Evolutionary conservation across 2,113 vertebrate species (phyloP).

Genomic region (Camelus bactrianus): DNA sequence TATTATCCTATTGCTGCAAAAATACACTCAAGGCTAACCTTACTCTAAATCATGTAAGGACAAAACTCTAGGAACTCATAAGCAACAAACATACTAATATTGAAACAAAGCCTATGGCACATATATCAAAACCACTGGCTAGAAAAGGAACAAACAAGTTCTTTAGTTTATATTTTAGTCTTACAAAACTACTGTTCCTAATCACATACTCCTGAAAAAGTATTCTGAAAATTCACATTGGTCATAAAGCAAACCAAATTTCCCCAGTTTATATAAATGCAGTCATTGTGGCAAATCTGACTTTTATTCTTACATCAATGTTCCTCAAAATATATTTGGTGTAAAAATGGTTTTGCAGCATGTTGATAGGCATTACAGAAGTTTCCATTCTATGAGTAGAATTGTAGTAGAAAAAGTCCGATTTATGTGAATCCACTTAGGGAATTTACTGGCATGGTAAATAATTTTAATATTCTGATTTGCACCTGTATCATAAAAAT

Average conservation of each 20-base stretch:
- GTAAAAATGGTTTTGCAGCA: neutral
- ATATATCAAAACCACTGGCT: neutral
- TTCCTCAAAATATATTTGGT: neutral
- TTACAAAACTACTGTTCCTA: neutral
- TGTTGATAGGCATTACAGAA: neutral
- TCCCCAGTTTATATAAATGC: neutral
- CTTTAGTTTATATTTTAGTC: neutral
- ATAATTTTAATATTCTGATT: slow-evolving; percentile 37
- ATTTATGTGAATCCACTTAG: neutral
- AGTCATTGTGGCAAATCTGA: neutral
- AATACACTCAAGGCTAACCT: slow-evolving; percentile 20
- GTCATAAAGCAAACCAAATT: neutral
- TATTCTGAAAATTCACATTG: neutral
- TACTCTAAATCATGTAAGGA: neutral
- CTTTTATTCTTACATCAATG: neutral
- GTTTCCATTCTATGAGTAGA: neutral
- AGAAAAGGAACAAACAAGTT: neutral
- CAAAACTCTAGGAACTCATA: neutral
- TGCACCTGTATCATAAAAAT: neutral
- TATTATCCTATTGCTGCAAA: slow-evolving; percentile 30
- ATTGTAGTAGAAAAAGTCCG: neutral
- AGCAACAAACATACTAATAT: neutral
- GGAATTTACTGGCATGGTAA: neutral
- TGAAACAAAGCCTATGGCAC: neutral
- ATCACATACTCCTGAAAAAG: neutral